Evolutionary conservation across 2,797 vertebrate species (phyloP).

Genomic region (Ibycter americanus): DNA sequence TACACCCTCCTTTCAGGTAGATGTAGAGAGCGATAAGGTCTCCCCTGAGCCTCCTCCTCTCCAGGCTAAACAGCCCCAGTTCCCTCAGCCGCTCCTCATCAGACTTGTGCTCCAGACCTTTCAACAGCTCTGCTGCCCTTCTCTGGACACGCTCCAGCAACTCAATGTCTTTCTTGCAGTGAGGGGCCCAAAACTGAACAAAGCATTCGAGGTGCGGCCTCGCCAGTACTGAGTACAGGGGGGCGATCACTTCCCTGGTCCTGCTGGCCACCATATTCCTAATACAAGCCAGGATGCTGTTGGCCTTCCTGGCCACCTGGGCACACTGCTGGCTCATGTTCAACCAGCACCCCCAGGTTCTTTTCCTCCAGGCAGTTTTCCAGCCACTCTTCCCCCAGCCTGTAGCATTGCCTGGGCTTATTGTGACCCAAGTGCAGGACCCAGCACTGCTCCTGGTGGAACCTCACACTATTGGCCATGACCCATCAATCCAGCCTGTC

Average conservation of each 20-base stretch:
- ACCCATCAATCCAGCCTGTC: too few species aligned
- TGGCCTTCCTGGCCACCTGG: too few species aligned
- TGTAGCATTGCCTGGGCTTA: too few species aligned
- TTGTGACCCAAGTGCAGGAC: too few species aligned
- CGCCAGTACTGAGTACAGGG: background rate
- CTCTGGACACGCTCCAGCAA: background rate
- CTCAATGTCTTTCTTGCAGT: too few species aligned
- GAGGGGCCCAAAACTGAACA: background rate
- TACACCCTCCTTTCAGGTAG: background rate
- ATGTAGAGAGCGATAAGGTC: background rate
- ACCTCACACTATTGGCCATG: too few species aligned
- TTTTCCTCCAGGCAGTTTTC: too few species aligned
- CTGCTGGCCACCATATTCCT: background rate
- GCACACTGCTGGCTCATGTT: too few species aligned
- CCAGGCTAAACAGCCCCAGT: background rate
- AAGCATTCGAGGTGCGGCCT: background rate
- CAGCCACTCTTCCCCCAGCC: too few species aligned
- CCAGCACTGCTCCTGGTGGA: too few species aligned
- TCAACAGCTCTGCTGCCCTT: background rate
- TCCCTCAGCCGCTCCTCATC: background rate
- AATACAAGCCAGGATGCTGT: too few species aligned
- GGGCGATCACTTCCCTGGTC: accelerated
- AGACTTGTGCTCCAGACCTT: background rate
- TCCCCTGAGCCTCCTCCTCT: background rate
- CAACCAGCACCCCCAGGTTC: too few species aligned